Evolutionary conservation across 2,888 invertebrate genomes (phyloP).

Genomic region (Colostygia pectinataria): DNA sequence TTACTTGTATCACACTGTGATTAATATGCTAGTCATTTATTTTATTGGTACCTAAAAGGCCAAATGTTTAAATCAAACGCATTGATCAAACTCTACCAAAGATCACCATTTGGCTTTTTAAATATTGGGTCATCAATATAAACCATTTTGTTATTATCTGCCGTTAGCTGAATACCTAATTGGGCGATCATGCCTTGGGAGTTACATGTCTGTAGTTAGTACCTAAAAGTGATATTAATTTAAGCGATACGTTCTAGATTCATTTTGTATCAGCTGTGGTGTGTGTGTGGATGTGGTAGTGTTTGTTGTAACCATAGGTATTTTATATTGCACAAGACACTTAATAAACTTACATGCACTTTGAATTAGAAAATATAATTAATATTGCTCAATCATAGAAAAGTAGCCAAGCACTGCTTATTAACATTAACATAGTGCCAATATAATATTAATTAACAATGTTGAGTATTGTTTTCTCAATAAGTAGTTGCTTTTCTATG

Average conservation of each 20-base stretch:
- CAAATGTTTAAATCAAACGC: slow-evolving; percentile 20
- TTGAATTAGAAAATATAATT: slow-evolving; percentile 38
- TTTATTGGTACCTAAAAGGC: slow-evolving; percentile 16
- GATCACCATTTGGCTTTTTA: slow-evolving; percentile 40
- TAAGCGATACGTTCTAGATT: slow-evolving; percentile 73
- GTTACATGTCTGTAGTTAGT: slow-evolving; percentile 47
- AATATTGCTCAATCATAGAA: slow-evolving; percentile 62
- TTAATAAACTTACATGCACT: slow-evolving; percentile 41
- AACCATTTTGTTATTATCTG: slow-evolving; percentile 41
- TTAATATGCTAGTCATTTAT: slow-evolving; percentile 30
- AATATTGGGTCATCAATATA: slow-evolving; percentile 43
- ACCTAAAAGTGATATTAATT: slow-evolving; percentile 81
- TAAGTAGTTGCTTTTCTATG: too few relatives aligned
- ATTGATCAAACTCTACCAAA: slow-evolving; percentile 27
- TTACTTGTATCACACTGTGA: slow-evolving; percentile 30
- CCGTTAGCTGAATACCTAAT: slow-evolving; percentile 34
- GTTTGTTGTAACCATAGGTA: slow-evolving; percentile 50
- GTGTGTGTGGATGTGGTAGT: slow-evolving; percentile 35
- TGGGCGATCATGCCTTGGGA: slow-evolving; percentile 34
- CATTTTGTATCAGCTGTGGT: slow-evolving; percentile 62
- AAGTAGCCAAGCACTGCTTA: slow-evolving; percentile 37
- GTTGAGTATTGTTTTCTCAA: too few relatives aligned
- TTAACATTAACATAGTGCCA: slow-evolving; percentile 24
- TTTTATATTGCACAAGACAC: slow-evolving; percentile 47
- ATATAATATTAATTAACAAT: not conserved